Evolutionary conservation across 92 coral and sea anemone species (phyloP).

Genomic region (Metridium senile): DNA sequence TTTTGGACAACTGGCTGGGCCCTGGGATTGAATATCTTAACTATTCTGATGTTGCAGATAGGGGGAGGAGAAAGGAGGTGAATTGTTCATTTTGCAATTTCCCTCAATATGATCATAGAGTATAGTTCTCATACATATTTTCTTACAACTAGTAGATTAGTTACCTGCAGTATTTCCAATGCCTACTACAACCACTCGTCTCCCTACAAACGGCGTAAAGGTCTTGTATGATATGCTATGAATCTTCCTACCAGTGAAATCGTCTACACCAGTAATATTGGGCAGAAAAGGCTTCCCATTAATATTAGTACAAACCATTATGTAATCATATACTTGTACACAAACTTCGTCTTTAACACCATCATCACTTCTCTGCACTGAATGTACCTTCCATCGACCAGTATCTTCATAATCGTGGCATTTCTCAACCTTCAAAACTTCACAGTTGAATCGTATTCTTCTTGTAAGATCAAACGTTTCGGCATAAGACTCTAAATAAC

Average conservation of each 20-base stretch:
- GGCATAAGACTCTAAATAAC: conserved; percentile 81
- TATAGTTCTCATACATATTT: too few species aligned
- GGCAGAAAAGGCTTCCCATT: conserved; percentile 53
- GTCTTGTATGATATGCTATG: conserved; percentile 89
- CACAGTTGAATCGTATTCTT: conserved; percentile 65
- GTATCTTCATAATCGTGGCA: conserved; percentile 42
- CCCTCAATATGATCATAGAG: too few species aligned
- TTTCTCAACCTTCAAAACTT: conserved; percentile 53
- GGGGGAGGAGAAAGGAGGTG: too few species aligned
- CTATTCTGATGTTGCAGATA: too few species aligned
- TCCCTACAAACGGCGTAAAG: conserved; percentile 75
- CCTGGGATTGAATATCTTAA: too few species aligned
- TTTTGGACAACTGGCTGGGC: too few species aligned
- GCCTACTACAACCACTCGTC: conserved; percentile 86
- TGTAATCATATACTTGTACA: conserved; percentile 71
- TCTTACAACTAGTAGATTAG: too few species aligned
- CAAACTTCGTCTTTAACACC: conserved; percentile 6
- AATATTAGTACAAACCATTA: conserved; percentile 81
- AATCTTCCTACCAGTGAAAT: conserved; percentile 65
- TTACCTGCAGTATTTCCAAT: conserved; percentile 93
- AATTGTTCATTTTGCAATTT: too few species aligned
- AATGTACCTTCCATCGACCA: conserved; percentile 79
- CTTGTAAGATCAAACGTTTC: conserved; percentile 61
- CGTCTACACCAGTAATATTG: conserved; percentile 65
- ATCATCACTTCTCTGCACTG: conserved; percentile 26